Percentiles rank a stretch among this genome's conserved stretches.
These are phyloP conservation scores for Zonitis immaculata DNA, from an alignment of 2,888 invertebrate genomes.

Conservation along the genomic window DNA sequence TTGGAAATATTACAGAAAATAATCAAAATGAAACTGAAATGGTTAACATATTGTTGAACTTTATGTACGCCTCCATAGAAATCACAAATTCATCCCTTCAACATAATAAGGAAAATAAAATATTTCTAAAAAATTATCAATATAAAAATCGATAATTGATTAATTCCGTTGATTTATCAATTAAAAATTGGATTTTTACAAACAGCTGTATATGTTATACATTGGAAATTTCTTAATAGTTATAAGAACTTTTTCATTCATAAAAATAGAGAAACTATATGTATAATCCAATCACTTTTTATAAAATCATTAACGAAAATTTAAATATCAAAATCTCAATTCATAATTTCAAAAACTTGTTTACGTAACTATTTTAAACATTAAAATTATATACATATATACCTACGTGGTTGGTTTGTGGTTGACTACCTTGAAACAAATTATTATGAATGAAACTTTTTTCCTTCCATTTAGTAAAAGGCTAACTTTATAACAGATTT, in stretches of 20 bases:
- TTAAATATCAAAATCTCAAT: conserved; percentile 16
- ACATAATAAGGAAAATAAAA: no score
- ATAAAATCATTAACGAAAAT: not conserved
- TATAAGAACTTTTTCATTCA: no score
- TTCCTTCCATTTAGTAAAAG: not conserved
- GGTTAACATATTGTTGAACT: no score
- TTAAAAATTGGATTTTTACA: not conserved
- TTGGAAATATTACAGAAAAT: no score
- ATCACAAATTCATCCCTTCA: no score
- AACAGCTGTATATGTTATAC: not conserved
- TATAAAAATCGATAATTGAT: no score
- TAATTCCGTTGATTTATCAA: no score
- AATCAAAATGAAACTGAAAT: no score
- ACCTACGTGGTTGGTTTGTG: conserved; percentile 21
- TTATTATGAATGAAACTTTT: conserved; percentile 20
- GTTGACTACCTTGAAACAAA: conserved; percentile 22
- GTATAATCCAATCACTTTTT: not conserved
- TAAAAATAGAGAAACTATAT: no score
- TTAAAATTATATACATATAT: conserved; percentile 4
- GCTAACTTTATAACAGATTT: conserved; percentile 3
- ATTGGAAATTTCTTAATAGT: no score
- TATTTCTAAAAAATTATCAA: no score
- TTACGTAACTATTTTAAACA: conserved; percentile 14
- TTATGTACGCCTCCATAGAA: no score
- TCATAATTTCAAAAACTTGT: conserved; percentile 13